phyloP scores from a whole-genome alignment of 2,797 vertebrate genomes.

The Lates japonicus region DNA sequence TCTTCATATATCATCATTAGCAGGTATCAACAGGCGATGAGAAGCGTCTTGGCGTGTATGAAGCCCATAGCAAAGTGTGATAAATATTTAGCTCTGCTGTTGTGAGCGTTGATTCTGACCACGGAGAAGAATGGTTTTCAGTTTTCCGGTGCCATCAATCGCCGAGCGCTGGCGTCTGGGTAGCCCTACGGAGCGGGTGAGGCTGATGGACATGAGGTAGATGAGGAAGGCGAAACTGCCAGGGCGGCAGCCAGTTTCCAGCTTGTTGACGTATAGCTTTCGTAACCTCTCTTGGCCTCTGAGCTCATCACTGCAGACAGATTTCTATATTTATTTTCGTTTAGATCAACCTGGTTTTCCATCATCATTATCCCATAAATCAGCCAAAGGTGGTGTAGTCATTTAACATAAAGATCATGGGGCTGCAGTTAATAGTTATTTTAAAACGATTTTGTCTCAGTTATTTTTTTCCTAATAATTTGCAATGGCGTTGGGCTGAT shows the following conservation, averaged over 20 bases:
- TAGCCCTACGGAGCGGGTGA: no score
- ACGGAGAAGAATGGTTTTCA: conserved; percentile 46
- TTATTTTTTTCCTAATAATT: conserved; percentile 1
- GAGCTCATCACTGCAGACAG: conserved; percentile 42
- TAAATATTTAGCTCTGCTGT: conserved; percentile 54
- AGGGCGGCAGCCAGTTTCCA: conserved; percentile 31
- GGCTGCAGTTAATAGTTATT: background rate
- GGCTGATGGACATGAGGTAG: conserved; percentile 48
- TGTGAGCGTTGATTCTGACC: conserved; percentile 43
- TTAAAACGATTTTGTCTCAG: background rate
- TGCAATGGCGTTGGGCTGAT: background rate
- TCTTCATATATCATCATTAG: conserved; percentile 57
- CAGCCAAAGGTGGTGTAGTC: conserved; percentile 26
- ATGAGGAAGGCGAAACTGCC: conserved; percentile 48
- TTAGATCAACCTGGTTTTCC: conserved; percentile 57
- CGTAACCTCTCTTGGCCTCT: conserved; percentile 38
- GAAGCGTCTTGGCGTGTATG: conserved; percentile 50
- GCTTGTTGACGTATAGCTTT: conserved; percentile 50
- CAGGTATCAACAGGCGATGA: conserved; percentile 11
- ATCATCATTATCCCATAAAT: conserved; percentile 57
- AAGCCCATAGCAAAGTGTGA: conserved; percentile 43
- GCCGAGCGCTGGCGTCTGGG: conserved; percentile 47
- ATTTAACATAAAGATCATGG: conserved; percentile 32
- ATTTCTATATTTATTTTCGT: conserved; percentile 61
- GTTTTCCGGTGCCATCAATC: conserved; percentile 66